A percentile compares a stretch with the other conserved stretches of the same genome.
phyloP scores from a whole-genome alignment of 2,888 invertebrate genomes.

The Drosophila cognata region DNA sequence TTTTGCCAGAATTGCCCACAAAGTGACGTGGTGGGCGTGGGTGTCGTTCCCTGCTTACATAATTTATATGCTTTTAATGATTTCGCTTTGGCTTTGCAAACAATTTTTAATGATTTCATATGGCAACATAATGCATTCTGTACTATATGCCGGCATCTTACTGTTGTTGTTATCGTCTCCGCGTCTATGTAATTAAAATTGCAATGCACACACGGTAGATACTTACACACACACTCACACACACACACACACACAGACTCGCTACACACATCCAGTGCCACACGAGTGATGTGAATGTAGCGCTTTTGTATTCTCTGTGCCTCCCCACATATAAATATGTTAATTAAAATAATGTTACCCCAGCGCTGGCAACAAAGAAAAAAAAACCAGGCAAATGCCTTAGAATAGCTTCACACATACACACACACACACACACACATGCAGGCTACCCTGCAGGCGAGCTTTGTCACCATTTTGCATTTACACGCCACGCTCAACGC shows the following conservation, averaged over 20 bases:
- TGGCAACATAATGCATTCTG: constrained; percentile 60
- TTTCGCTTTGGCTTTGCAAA: constrained; percentile 63
- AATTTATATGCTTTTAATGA: constrained; percentile 79
- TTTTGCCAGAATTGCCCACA: constrained; percentile 3
- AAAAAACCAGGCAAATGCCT: constrained; percentile 66
- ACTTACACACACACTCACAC: constrained; percentile 18
- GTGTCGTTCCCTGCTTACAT: constrained; percentile 47
- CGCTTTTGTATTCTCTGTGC: constrained; percentile 58
- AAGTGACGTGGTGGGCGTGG: constrained; percentile 14
- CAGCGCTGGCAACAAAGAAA: constrained; percentile 55
- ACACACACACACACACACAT: constrained; percentile 10
- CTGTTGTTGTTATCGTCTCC: constrained; percentile 26
- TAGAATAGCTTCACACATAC: constrained; percentile 66
- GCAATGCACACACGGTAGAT: constrained; percentile 58
- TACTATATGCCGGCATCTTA: constrained; percentile 14
- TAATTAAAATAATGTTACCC: constrained; percentile 83
- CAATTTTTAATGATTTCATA: constrained; percentile 74
- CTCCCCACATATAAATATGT: constrained; percentile 76
- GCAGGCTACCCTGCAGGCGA: constrained; percentile 72
- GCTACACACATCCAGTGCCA: constrained; percentile 10
- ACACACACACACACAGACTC: constrained; percentile 12
- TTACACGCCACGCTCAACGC: constrained; percentile 79
- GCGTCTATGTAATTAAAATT: constrained; percentile 76
- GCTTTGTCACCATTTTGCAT: constrained; percentile 83
- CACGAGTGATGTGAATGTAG: constrained; percentile 37